A percentile compares a stretch with the other conserved stretches of the same genome.
These are phyloP conservation scores for Papilio aristodemus DNA, from an alignment of 1,140 invertebrate species.

Conservation along the genomic window DNA sequence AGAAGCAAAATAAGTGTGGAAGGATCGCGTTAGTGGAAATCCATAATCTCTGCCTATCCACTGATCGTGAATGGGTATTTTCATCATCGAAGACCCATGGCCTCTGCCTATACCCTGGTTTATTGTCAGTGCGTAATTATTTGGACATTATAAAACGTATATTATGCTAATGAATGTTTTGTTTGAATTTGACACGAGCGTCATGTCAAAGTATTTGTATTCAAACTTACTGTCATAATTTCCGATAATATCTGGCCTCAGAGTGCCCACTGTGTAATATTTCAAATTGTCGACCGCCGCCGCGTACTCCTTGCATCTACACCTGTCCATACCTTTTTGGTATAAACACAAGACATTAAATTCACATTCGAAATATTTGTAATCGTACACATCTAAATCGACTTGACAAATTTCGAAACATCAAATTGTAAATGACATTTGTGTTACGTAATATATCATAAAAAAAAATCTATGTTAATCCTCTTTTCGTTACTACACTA, in stretches of 20 bases:
- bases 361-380: constrained; percentile 21
- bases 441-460: constrained; percentile 5
- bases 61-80: too few relatives aligned
- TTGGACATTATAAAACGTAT: constrained; percentile 4
- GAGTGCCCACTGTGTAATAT: constrained; percentile 64
- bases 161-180: background rate
- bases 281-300: constrained; percentile 59
- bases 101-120: too few relatives aligned
- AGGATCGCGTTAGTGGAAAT: too few relatives aligned
- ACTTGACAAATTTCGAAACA: constrained; percentile 18
- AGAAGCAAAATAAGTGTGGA: too few relatives aligned
- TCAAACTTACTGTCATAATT: constrained; percentile 58
- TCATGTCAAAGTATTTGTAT: constrained; percentile 25
- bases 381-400: constrained; percentile 21
- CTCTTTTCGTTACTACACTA: too few relatives aligned
- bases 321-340: constrained; percentile 61
- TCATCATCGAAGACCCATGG: too few relatives aligned
- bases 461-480: too few relatives aligned
- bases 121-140: too few relatives aligned
- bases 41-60: too few relatives aligned
- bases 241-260: constrained; percentile 60
- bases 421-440: constrained; percentile 19
- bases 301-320: constrained; percentile 61
- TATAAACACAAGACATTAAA: constrained; percentile 32
- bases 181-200: constrained; percentile 6